These are phyloP conservation scores for Tribolium castaneum DNA, from an alignment of 1,140 invertebrate genomes.

Conservation along the genomic window DNA sequence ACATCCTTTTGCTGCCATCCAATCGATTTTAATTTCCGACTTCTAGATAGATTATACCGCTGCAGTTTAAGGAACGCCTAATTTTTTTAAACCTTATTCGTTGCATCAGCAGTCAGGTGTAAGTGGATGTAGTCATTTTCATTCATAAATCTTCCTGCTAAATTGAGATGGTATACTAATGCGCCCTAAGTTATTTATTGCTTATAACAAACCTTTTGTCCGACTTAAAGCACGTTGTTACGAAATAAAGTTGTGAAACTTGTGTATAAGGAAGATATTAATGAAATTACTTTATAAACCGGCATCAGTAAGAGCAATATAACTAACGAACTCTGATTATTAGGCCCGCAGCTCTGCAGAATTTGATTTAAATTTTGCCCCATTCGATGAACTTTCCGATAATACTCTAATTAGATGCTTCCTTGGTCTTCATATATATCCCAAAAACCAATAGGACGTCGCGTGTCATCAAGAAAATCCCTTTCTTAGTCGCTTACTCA, in stretches of 20 bases:
- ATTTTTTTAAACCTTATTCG: neutral
- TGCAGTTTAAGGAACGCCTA: slow-evolving; percentile 8
- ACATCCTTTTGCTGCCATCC: slow-evolving; percentile 42
- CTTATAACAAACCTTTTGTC: slow-evolving; percentile 27
- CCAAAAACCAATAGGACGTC: neutral
- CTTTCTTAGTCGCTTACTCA: neutral
- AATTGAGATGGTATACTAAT: slow-evolving; percentile 19
- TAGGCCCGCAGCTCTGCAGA: slow-evolving; percentile 15
- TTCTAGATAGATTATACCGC: slow-evolving; percentile 28
- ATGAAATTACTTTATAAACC: slow-evolving; percentile 43
- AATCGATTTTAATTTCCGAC: slow-evolving; percentile 48
- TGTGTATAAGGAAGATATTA: slow-evolving; percentile 39
- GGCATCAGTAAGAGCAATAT: slow-evolving; percentile 36
- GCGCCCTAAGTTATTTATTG: slow-evolving; percentile 19
- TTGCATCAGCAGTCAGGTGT: neutral
- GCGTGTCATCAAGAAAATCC: neutral
- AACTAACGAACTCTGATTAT: slow-evolving; percentile 42
- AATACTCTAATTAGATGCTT: slow-evolving; percentile 26
- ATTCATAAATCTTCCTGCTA: neutral
- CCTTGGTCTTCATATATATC: slow-evolving; percentile 14
- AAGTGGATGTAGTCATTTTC: neutral
- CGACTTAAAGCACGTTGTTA: slow-evolving; percentile 29
- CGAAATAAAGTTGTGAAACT: slow-evolving; percentile 37
- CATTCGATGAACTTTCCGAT: slow-evolving; percentile 26
- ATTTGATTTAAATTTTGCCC: slow-evolving; percentile 40